Percentiles rank a stretch among this genome's conserved stretches.
Conservation (phyloP, 1,140 invertebrate species). For the Drosophila repletoides region DNA sequence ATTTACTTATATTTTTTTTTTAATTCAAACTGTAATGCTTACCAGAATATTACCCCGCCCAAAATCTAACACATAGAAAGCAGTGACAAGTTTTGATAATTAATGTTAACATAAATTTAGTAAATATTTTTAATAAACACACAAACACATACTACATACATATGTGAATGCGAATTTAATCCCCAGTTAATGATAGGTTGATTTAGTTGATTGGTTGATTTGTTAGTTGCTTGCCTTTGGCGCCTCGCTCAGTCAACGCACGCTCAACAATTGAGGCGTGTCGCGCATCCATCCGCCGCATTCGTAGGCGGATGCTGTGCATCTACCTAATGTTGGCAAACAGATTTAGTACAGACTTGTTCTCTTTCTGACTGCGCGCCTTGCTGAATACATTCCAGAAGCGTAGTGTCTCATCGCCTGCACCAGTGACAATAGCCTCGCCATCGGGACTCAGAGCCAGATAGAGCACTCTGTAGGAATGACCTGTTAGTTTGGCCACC, state of each 20-base stretch:
- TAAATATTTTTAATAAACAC: conserved; percentile 27
- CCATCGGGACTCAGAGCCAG: conserved; percentile 99
- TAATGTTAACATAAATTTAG: conserved; percentile 29
- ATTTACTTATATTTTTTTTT: not conserved
- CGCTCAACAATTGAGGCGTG: not conserved
- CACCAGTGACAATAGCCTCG: conserved; percentile 99
- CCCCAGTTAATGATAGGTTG: not conserved
- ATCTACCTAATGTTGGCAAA: conserved; percentile 87
- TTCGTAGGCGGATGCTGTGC: too few relatives aligned
- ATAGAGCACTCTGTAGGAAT: conserved; percentile 98
- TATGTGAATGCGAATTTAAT: not conserved
- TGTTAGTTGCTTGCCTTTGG: conserved; percentile 57
- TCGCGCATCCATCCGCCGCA: not conserved
- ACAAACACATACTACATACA: not conserved
- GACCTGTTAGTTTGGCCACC: conserved; percentile 98
- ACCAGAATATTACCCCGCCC: conserved; percentile 17
- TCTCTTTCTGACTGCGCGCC: conserved; percentile 96
- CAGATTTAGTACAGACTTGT: conserved; percentile 97
- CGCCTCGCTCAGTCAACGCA: conserved; percentile 61
- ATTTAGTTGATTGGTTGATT: conserved; percentile 17
- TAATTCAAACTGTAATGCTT: not conserved
- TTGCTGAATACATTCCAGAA: conserved; percentile 99
- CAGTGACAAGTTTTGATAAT: conserved; percentile 2
- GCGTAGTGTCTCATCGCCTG: conserved; percentile 98
- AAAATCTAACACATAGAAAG: conserved; percentile 7